Evolutionary conservation across 2,888 invertebrate species (phyloP).

Genomic region (Drosophila prolongata): DNA sequence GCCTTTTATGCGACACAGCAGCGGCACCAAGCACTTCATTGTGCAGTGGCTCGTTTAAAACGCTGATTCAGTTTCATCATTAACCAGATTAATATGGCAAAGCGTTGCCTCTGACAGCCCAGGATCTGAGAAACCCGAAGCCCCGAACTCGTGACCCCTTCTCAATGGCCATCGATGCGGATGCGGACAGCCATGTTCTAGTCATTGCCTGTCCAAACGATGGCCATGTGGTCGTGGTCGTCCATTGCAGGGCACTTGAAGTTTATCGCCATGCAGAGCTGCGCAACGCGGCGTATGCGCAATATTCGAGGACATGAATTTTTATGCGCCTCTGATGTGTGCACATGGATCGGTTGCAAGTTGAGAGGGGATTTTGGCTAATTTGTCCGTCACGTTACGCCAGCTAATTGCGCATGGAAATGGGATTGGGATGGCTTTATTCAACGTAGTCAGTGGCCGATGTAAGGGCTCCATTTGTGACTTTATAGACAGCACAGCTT

Average conservation of each 20-base stretch:
- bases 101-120: slow-evolving; percentile 81
- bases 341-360: neutral
- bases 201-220: slow-evolving; percentile 58
- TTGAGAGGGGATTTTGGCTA: slow-evolving; percentile 49
- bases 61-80: slow-evolving; percentile 85
- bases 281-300: slow-evolving; percentile 69
- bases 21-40: slow-evolving; percentile 57
- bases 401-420: slow-evolving; percentile 56
- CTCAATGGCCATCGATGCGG: slow-evolving; percentile 17
- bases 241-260: slow-evolving; percentile 75
- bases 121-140: slow-evolving; percentile 14
- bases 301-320: slow-evolving; percentile 75
- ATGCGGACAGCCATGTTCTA: slow-evolving; percentile 57
- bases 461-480: neutral
- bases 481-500: slow-evolving; percentile 9
- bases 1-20: slow-evolving; percentile 68
- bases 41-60: slow-evolving; percentile 82
- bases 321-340: slow-evolving; percentile 52
- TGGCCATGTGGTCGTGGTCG: slow-evolving; percentile 75
- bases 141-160: slow-evolving; percentile 41
- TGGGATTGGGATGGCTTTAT: neutral
- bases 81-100: slow-evolving; percentile 85
- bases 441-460: neutral
- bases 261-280: slow-evolving; percentile 69
- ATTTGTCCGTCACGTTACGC: slow-evolving; percentile 56